A percentile compares a stretch with the other conserved stretches of the same genome.
Conservation (phyloP, 2,888 invertebrate genomes). For the Xestobium rufovillosum region DNA sequence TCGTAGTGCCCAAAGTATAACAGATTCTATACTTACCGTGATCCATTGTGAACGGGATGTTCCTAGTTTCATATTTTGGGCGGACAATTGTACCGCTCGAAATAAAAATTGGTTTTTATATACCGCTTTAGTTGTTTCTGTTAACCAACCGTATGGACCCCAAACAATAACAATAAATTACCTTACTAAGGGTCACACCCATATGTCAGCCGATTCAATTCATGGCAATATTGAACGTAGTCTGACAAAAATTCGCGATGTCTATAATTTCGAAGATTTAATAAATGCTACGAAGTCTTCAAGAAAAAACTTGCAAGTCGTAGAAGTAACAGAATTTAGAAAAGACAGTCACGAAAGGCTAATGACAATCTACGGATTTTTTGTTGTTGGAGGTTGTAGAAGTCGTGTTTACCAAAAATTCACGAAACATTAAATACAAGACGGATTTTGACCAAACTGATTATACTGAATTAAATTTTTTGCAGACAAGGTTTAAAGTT, state of each 20-base stretch:
- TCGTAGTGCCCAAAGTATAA: slow-evolving; percentile 6
- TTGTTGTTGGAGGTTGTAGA: no score
- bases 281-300: slow-evolving; percentile 4
- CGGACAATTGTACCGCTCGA: slow-evolving; percentile 11
- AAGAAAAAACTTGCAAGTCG: slow-evolving; percentile 6
- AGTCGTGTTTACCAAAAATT: no score
- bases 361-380: no score
- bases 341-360: no score
- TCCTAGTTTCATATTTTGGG: slow-evolving; percentile 9
- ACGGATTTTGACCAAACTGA: no score
- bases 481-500: no score
- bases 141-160: slow-evolving; percentile 4
- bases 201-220: slow-evolving; percentile 7
- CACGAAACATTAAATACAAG: no score
- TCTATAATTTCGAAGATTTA: slow-evolving; percentile 7
- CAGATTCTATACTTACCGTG: slow-evolving; percentile 7
- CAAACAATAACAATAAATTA: slow-evolving; percentile 4
- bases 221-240: slow-evolving; percentile 8
- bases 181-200: slow-evolving; percentile 11
- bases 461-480: no score
- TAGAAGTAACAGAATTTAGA: slow-evolving; percentile 7
- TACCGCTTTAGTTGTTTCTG: slow-evolving; percentile 6
- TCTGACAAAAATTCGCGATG: slow-evolving; percentile 4
- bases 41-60: background rate
- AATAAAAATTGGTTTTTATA: slow-evolving; percentile 11